Conservation (phyloP, 1,140 invertebrate species). For the Nasonia giraulti region DNA sequence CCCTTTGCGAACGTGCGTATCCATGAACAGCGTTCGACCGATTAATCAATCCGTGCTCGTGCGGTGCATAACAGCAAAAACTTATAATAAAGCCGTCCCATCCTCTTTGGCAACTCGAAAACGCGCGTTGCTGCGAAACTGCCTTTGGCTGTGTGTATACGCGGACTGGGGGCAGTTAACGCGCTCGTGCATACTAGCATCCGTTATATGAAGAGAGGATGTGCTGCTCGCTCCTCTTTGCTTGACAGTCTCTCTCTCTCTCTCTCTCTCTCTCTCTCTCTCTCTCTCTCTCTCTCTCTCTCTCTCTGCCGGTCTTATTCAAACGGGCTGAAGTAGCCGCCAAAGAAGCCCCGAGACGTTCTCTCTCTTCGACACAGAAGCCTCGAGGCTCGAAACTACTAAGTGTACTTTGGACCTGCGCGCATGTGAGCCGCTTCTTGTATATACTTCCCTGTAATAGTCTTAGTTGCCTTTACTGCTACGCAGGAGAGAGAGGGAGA, state of each 20-base stretch:
- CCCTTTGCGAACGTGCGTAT: too few species aligned
- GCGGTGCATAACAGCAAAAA: too few species aligned
- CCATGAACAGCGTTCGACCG: too few species aligned
- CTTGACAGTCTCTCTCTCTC: not conserved
- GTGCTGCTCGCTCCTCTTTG: not conserved
- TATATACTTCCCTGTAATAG: not conserved
- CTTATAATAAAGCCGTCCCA: too few species aligned
- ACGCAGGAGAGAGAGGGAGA: too few species aligned
- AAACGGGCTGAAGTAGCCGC: not conserved
- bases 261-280: too few species aligned
- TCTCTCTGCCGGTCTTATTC: not conserved
- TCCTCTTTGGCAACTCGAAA: not conserved
- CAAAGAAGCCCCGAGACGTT: not conserved
- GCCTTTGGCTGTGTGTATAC: not conserved
- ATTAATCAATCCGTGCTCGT: too few species aligned
- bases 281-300: too few species aligned
- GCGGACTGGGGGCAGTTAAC: not conserved
- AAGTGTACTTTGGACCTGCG: conserved; percentile 24
- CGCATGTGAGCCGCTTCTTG: conserved; percentile 3
- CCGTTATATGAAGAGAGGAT: not conserved
- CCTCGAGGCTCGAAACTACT: conserved; percentile 9
- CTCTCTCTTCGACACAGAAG: not conserved
- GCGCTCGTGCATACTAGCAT: not conserved
- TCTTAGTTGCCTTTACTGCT: not conserved
- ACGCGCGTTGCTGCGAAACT: not conserved